These are phyloP conservation scores for Eledone cirrhosa DNA, from an alignment of 2,888 invertebrate species.

Conservation along the genomic window DNA sequence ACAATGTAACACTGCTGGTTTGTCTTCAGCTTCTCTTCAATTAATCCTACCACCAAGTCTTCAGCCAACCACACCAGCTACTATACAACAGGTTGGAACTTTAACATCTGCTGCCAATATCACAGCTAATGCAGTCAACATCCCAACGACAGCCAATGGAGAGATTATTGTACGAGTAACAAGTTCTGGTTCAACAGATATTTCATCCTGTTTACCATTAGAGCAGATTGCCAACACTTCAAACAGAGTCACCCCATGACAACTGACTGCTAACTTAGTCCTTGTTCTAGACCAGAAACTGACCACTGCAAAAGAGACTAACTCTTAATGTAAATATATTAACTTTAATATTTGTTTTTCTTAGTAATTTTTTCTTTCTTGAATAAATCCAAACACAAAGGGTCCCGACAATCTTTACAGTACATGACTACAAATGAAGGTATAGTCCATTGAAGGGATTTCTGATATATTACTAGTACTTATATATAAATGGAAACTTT, in stretches of 20 bases:
- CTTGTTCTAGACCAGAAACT: not conserved
- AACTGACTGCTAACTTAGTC: not conserved
- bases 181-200: not conserved
- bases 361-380: too few relatives aligned
- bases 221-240: not conserved
- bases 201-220: not conserved
- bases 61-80: not conserved
- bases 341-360: not conserved
- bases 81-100: not conserved
- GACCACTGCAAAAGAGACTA: not conserved
- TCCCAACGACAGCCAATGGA: conserved; percentile 5
- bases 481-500: too few relatives aligned
- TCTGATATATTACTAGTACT: too few relatives aligned
- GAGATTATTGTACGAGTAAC: conserved; percentile 9
- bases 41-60: conserved; percentile 3
- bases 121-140: not conserved
- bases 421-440: too few relatives aligned
- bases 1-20: not conserved
- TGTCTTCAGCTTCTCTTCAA: not conserved
- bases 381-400: too few relatives aligned
- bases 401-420: too few relatives aligned
- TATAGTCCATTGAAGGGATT: too few relatives aligned
- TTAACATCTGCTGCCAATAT: not conserved
- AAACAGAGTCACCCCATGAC: not conserved
- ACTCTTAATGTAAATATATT: not conserved